A percentile compares a stretch with the other conserved stretches of the same genome.
These are phyloP conservation scores for Zeugodacus cucurbitae DNA, from an alignment of 1,140 invertebrate genomes.

Conservation along the genomic window DNA sequence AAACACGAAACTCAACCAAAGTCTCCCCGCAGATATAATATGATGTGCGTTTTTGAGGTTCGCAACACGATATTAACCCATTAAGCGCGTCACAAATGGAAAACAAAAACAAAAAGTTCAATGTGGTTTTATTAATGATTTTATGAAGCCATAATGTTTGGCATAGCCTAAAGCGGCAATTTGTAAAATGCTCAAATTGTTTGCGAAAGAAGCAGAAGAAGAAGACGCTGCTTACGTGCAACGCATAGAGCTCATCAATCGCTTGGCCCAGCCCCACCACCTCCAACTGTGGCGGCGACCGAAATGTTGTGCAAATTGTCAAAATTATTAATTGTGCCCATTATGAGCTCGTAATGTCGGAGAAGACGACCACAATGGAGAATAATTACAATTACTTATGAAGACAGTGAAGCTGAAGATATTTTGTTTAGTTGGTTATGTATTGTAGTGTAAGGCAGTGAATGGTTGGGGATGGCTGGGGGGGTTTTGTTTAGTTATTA, in stretches of 20 bases:
- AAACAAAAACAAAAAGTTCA: not conserved
- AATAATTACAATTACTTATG: not conserved
- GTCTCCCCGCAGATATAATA: not conserved
- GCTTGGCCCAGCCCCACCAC: not conserved
- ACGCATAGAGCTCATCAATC: not conserved
- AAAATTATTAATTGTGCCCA: conserved; percentile 63
- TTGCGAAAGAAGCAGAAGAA: not conserved
- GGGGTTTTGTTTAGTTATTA: not conserved
- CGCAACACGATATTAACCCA: conserved; percentile 19
- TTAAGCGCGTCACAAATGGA: not conserved
- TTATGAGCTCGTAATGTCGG: conserved; percentile 45
- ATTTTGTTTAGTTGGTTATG: not conserved
- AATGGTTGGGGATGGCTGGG: not conserved
- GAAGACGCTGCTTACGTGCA: not conserved
- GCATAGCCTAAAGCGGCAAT: not conserved
- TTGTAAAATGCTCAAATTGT: not conserved
- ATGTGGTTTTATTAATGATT: conserved; percentile 25
- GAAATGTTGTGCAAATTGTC: conserved; percentile 64
- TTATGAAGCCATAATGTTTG: conserved; percentile 1
- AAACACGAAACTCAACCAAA: not conserved
- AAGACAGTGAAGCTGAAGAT: not conserved
- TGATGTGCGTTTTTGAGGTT: not conserved
- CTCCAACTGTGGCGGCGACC: not conserved
- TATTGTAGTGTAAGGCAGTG: not conserved
- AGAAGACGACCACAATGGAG: not conserved